A percentile compares a stretch with the other conserved stretches of the same genome.
Evolutionary conservation across 2,113 vertebrate species (phyloP).

Genomic region (Pteropus alecto): DNA sequence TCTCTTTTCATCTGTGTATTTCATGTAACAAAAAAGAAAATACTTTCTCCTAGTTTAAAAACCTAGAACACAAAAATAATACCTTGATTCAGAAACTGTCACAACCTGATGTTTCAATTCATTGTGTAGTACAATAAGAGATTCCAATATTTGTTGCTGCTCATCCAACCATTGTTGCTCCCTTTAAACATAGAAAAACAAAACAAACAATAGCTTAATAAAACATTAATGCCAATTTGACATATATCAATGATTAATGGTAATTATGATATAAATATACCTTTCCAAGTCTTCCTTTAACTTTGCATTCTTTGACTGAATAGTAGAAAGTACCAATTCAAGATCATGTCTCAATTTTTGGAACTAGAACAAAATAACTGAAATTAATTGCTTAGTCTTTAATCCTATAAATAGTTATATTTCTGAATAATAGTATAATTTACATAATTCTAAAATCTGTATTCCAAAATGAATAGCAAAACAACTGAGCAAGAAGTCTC

Average conservation of each 20-base stretch:
- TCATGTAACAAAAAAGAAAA: conserved; percentile 14
- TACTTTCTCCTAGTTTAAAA: background rate
- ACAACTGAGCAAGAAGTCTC: background rate
- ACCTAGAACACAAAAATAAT: conserved; percentile 51
- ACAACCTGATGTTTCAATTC: background rate
- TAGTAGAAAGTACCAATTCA: conserved; percentile 70
- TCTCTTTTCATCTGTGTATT: background rate
- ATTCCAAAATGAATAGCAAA: conserved; percentile 21
- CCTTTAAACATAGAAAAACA: conserved; percentile 74
- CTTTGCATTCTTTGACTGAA: conserved; percentile 75
- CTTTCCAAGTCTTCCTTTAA: conserved; percentile 81
- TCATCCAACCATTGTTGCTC: conserved; percentile 80
- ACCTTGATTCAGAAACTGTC: conserved; percentile 73
- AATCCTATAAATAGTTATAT: background rate
- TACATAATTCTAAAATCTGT: background rate
- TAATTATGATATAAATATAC: conserved; percentile 70
- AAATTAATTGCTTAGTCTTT: conserved; percentile 34
- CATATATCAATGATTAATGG: background rate
- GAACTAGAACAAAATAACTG: conserved; percentile 79
- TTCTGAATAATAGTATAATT: background rate
- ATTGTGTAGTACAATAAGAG: conserved; percentile 47
- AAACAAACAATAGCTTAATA: conserved; percentile 32
- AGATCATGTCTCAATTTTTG: conserved; percentile 76
- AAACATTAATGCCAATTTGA: conserved; percentile 33
- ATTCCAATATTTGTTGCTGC: conserved; percentile 69